A percentile compares a stretch with the other conserved stretches of the same genome.
Evolutionary conservation across 2,113 vertebrate species (phyloP).

Genomic region (Tauraco erythrolophus): DNA sequence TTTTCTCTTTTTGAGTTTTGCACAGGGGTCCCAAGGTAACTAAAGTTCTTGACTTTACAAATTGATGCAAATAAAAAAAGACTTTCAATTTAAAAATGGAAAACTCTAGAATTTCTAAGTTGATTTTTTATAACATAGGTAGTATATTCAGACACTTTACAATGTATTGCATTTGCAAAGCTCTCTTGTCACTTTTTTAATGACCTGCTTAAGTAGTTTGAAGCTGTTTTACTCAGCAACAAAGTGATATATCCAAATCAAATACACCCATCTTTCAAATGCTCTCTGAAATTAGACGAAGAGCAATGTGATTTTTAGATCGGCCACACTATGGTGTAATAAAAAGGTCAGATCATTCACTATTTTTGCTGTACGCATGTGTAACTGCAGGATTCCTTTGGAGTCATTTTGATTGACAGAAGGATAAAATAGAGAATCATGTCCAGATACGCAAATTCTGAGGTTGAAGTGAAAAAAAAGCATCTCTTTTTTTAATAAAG

Average conservation of each 20-base stretch:
- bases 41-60: not conserved
- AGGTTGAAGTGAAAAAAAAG: not conserved
- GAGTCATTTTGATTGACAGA: not conserved
- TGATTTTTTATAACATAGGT: not conserved
- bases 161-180: not conserved
- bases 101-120: not conserved
- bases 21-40: not conserved
- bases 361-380: not conserved
- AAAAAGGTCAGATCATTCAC: not conserved
- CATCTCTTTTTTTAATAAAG: not conserved
- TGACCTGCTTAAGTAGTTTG: not conserved
- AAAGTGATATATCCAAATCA: not conserved
- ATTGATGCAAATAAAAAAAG: not conserved
- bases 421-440: not conserved
- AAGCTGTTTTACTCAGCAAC: not conserved
- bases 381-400: not conserved
- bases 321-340: fast-evolving
- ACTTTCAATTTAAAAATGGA: not conserved
- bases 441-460: not conserved
- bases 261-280: not conserved
- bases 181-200: not conserved
- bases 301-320: not conserved
- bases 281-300: not conserved
- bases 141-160: not conserved
- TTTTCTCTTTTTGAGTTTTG: not conserved